phyloP scores from a whole-genome alignment of 2,888 invertebrate genomes.

The Melanargia galathea region DNA sequence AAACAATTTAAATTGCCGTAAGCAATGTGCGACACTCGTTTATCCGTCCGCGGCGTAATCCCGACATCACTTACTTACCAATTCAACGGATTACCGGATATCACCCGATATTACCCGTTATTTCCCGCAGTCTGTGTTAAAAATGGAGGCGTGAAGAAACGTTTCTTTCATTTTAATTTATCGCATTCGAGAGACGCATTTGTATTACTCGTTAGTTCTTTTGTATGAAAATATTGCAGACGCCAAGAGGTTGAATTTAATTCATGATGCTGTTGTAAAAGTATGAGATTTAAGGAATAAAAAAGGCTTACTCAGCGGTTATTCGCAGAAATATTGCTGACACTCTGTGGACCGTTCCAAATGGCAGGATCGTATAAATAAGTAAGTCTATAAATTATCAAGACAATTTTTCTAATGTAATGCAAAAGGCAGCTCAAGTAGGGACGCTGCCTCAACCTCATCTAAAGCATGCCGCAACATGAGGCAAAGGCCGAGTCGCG shows the following conservation, averaged over 20 bases:
- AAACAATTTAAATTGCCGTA: slow-evolving; percentile 34
- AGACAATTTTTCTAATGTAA: too few relatives aligned
- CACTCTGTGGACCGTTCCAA: too few relatives aligned
- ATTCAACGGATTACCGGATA: slow-evolving; percentile 37
- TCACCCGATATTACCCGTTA: slow-evolving; percentile 32
- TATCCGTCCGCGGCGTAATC: slow-evolving; percentile 31
- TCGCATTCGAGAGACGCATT: slow-evolving; percentile 6
- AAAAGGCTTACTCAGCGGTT: background rate
- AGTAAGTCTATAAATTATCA: background rate
- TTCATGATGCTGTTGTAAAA: background rate
- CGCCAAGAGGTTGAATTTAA: slow-evolving; percentile 6
- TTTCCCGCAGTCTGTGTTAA: slow-evolving; percentile 21
- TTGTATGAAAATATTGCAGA: slow-evolving; percentile 2
- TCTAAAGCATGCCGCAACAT: too few relatives aligned
- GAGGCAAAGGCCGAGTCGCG: too few relatives aligned
- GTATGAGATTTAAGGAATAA: background rate
- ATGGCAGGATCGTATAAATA: background rate
- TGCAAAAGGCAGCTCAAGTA: too few relatives aligned
- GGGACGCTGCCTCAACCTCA: too few relatives aligned
- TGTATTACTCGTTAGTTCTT: slow-evolving; percentile 4
- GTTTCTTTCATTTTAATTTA: slow-evolving; percentile 24
- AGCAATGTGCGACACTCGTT: slow-evolving; percentile 32
- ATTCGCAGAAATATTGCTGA: background rate
- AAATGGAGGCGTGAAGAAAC: slow-evolving; percentile 26
- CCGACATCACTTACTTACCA: slow-evolving; percentile 34